Conservation (phyloP, 2,113 vertebrate genomes). For the Asarcornis scutulata region DNA sequence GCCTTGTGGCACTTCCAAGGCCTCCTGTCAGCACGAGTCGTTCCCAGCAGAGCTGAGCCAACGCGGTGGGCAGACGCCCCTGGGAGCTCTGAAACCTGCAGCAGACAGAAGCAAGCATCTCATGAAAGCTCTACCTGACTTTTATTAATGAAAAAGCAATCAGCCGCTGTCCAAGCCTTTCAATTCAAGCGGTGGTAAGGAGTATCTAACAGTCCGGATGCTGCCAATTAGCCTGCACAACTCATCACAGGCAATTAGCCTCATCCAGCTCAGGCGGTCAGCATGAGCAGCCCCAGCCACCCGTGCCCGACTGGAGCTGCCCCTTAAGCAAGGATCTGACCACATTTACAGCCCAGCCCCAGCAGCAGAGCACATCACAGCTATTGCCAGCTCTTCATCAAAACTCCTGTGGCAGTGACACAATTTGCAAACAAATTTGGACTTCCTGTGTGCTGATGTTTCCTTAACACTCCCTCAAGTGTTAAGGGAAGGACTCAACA, state of each 20-base stretch:
- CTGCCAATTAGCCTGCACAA: neutral
- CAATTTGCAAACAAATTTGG: neutral
- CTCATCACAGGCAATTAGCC: neutral
- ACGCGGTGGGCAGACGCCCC: neutral
- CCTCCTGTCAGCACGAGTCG: neutral
- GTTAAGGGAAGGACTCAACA: neutral
- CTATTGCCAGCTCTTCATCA: neutral
- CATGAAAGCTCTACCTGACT: neutral
- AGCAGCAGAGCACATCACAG: neutral
- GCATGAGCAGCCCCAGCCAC: neutral
- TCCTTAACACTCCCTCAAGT: neutral
- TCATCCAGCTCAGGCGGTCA: neutral
- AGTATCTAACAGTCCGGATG: neutral
- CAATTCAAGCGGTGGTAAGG: neutral
- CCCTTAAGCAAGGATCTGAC: rapidly evolving
- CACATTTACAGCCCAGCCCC: neutral
- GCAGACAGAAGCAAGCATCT: neutral
- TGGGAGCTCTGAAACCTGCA: neutral
- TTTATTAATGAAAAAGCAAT: neutral
- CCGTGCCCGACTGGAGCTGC: rapidly evolving
- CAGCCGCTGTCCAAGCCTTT: neutral
- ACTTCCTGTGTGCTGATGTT: neutral
- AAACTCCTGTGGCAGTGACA: neutral
- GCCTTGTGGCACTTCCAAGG: neutral
- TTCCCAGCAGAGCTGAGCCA: neutral